Conservation (phyloP, 2,113 vertebrate genomes). For the Bettongia penicillata region DNA sequence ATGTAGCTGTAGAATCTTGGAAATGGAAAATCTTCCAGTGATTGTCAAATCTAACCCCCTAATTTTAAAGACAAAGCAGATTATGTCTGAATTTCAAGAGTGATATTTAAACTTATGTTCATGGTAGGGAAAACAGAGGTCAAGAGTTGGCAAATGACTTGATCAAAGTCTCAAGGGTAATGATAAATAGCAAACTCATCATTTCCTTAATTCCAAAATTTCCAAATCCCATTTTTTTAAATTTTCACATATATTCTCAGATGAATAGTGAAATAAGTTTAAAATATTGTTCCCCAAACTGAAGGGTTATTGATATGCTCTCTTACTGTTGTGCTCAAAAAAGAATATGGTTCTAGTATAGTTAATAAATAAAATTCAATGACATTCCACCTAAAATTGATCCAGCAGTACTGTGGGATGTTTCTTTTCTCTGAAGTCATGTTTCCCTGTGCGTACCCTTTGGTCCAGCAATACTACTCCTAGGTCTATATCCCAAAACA, state of each 20-base stretch:
- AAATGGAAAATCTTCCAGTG: background rate
- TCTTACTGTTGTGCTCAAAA: background rate
- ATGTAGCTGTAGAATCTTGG: background rate
- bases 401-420: background rate
- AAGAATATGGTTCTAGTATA: background rate
- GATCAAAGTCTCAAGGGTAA: background rate
- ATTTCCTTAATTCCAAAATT: background rate
- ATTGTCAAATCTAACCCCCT: background rate
- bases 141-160: background rate
- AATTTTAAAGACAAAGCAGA: background rate
- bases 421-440: background rate
- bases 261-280: background rate
- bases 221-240: background rate
- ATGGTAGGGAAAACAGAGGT: background rate
- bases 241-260: background rate
- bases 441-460: background rate
- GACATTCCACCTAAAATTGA: background rate
- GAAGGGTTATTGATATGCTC: background rate
- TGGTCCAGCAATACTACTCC: too few relatives aligned
- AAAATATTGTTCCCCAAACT: background rate
- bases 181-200: background rate
- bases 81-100: background rate
- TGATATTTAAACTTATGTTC: background rate
- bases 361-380: background rate
- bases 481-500: too few relatives aligned